Percentiles rank a stretch among this genome's conserved stretches.
These are phyloP conservation scores for Apodemus speciosus DNA, from an alignment of 2,113 vertebrate species.

Conservation along the genomic window DNA sequence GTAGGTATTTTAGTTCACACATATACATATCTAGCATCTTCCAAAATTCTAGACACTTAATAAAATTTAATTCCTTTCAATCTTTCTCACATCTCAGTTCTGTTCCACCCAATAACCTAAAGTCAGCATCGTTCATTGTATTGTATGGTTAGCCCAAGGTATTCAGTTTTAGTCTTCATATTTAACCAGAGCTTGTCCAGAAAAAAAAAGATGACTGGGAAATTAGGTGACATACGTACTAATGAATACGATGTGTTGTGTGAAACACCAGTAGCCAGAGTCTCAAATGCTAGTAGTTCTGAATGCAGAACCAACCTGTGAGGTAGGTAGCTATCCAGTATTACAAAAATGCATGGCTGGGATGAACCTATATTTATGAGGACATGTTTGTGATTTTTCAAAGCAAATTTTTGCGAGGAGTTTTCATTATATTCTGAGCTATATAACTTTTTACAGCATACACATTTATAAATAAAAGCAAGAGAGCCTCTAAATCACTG, in stretches of 20 bases:
- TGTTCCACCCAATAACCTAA: not conserved
- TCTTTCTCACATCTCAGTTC: not conserved
- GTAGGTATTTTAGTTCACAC: not conserved
- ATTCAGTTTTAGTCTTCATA: not conserved
- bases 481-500: constrained; percentile 75
- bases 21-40: not conserved
- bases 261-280: constrained; percentile 10
- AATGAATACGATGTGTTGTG: not conserved
- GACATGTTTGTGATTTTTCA: constrained; percentile 74
- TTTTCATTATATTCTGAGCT: constrained; percentile 76
- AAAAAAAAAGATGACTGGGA: constrained; percentile 34
- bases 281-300: constrained; percentile 33
- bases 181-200: not conserved
- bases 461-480: constrained; percentile 82
- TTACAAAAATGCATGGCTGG: constrained; percentile 53
- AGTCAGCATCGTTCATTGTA: not conserved
- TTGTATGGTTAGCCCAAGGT: not conserved
- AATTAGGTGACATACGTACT: not conserved
- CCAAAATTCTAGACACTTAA: not conserved
- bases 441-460: constrained; percentile 76
- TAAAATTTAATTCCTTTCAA: not conserved
- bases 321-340: constrained; percentile 31
- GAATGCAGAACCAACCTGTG: constrained; percentile 45
- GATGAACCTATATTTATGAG: constrained; percentile 71
- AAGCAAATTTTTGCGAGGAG: constrained; percentile 70